Percentiles rank a stretch among this genome's conserved stretches.
Evolutionary conservation across 2,888 invertebrate species (phyloP).

Genomic region (Diplazon laetatorius): DNA sequence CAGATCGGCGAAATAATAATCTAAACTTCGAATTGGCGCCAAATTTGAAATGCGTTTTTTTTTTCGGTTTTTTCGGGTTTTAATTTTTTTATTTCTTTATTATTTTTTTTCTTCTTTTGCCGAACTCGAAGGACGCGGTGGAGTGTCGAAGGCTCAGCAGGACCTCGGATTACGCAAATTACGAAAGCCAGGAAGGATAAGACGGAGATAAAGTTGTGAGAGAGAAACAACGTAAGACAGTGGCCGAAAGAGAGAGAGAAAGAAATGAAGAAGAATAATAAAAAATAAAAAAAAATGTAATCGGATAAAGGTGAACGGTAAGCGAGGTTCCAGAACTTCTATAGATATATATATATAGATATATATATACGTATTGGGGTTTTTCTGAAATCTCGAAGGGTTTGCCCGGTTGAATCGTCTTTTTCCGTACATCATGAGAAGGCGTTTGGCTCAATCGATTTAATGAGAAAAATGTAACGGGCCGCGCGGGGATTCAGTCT

Average conservation of each 20-base stretch:
- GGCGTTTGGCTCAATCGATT: slow-evolving; percentile 71
- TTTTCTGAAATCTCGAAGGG: slow-evolving; percentile 48
- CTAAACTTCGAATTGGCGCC: too few species aligned
- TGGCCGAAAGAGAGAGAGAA: slow-evolving; percentile 33
- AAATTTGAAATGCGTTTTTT: background rate
- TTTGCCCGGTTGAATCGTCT: slow-evolving; percentile 49
- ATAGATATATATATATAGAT: too few species aligned
- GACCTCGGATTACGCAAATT: slow-evolving; percentile 72
- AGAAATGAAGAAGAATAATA: slow-evolving; percentile 5
- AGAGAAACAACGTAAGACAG: slow-evolving; percentile 25
- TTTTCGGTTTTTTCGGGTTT: too few species aligned
- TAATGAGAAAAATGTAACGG: slow-evolving; percentile 73
- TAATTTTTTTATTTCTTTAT: too few species aligned
- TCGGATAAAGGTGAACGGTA: slow-evolving; percentile 44
- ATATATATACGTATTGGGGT: slow-evolving; percentile 30
- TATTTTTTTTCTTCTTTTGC: too few species aligned
- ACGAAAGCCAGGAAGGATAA: slow-evolving; percentile 63
- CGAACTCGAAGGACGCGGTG: slow-evolving; percentile 22
- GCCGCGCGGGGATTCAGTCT: slow-evolving; percentile 66
- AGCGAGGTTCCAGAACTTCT: slow-evolving; percentile 31
- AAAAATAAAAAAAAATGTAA: slow-evolving; percentile 43
- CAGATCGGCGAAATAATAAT: too few species aligned
- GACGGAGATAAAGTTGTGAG: slow-evolving; percentile 19
- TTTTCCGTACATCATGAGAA: slow-evolving; percentile 57
- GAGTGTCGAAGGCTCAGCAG: slow-evolving; percentile 38